Base-by-base conservation (phyloP, 2,888 invertebrate species). In the Petrolisthes cinctipes region DNA sequence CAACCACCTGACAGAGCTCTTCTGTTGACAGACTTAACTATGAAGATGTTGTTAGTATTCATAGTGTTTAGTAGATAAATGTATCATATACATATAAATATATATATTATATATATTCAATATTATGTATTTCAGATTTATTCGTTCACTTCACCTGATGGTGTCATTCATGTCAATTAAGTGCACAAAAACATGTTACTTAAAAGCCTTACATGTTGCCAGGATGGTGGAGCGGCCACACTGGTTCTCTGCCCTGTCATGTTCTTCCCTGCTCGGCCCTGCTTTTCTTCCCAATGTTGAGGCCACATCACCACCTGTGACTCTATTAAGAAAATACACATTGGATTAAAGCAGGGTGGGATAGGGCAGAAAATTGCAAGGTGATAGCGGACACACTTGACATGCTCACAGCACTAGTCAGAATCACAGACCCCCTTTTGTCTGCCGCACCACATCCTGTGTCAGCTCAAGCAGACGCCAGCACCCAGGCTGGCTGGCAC, bases 11-110 rank as follows among this genome's bases (percentile, higher is more conserved):
- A 88, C 85, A 88, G 88, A 88, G 57, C 76, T 82, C 81, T 88
- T 88, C 84, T 88, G 88, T 88, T 88, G 88, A 88, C 84, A 88
- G 73, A 88, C 84, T 83, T 79, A 83, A 87, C 86, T 87, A 83
- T 88, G 88, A 88, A 88, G 73, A 88, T 88, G 88, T 86, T 86
- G 86, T 88, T 88, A 88, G 88, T 88, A 88, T 88, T 88, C 88
- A 85, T 88, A 88, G 88, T 88, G 82, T 88, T 85, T 88, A 88
- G 88, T 84, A 88, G 82, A 88, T 88, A 88, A 88, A 88, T 88
- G 88, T 88, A 88, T 88, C 81, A 88, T 88, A 88, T 85, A 85
- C 85, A 86, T 86, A 86, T 85, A 85, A 76, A 86, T 86, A 86
- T 88, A 88, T 88, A 88, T 88, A 84, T 85, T 85, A 85, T 88